Base-by-base conservation (phyloP, 2,113 vertebrate species). In the Condylura cristata region DNA sequence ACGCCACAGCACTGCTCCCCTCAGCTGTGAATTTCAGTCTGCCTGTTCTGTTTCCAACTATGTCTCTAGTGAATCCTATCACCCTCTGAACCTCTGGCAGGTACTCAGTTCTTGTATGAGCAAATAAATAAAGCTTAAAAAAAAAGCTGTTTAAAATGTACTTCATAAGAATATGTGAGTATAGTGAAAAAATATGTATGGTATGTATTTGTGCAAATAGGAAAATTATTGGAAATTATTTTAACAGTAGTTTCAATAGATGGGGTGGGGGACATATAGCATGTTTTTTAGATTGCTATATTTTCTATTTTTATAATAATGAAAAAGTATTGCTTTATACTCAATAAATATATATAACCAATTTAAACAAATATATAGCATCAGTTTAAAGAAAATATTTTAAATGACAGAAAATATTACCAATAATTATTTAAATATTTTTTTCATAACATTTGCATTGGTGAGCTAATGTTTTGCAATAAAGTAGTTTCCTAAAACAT, bases 301-400 rank as follows among this genome's bases (percentile, higher is more conserved):
- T 83, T 65, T 92, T 87, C 37, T 51, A 24, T 82, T 71, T 89
- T 90, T 78, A 63, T 84, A 60, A 60, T 72, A 39, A 61, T 70
- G 9, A 3, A 65, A 18, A 65, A 24, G 22, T 53, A 79, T 66
- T 93, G 65, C 3, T 90, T 83, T 85, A 84, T 26, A 84, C 46
- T 90, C 22, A 83, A 83, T 37, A 39, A 85, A 85, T 56, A 90
- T 70, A 39, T 20, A 58, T 0, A 79, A 8, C 1, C 41, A 76
- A 28, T 30, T 84, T 84, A 51, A 51, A 79, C 78, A 12, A 58
- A 13, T 81, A 44, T 28, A 28, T 60, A 65, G 10, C 4, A 8
- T 61, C 5, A 11, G 61, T 11, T 74, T 63, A 94, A 87, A 82
- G 51, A 78, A 92, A 74, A 86, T 14, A 79, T 90, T 81, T 79